phyloP scores from a whole-genome alignment of 1,140 invertebrate species.

The Pseudobourletiella spinata region DNA sequence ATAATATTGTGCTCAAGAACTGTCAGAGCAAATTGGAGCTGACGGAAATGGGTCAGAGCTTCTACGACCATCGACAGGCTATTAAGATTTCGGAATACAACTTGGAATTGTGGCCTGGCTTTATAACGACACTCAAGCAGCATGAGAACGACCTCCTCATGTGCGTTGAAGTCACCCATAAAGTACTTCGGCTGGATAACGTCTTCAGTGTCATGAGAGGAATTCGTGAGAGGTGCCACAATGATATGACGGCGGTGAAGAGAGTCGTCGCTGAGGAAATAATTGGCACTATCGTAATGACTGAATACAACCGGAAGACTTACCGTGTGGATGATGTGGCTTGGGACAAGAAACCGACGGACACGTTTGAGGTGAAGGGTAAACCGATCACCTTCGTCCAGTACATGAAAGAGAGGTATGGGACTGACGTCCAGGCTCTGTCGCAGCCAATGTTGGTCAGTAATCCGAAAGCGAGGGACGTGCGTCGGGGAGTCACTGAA shows the following conservation, averaged over 20 bases:
- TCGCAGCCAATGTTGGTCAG: constrained; percentile 18
- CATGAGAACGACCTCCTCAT: constrained; percentile 62
- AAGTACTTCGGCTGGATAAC: constrained; percentile 56
- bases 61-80: constrained; percentile 54
- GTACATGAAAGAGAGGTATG: constrained; percentile 4
- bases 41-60: constrained; percentile 57
- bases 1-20: constrained; percentile 1
- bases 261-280: constrained; percentile 7
- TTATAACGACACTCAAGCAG: constrained; percentile 63
- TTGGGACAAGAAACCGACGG: neutral
- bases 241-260: neutral
- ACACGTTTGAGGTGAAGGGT: neutral
- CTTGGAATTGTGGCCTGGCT: constrained; percentile 66
- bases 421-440: neutral
- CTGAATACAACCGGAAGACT: constrained; percentile 21
- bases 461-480: constrained; percentile 11
- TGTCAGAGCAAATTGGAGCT: constrained; percentile 9
- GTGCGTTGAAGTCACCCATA: constrained; percentile 47
- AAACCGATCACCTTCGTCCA: neutral
- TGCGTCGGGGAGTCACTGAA: neutral
- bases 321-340: constrained; percentile 11
- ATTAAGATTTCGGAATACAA: constrained; percentile 43
- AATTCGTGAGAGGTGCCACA: neutral
- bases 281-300: constrained; percentile 19
- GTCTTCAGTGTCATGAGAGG: constrained; percentile 44